Conservation (phyloP, 1,140 invertebrate genomes). For the Stenopsyche tienmushanensis region DNA sequence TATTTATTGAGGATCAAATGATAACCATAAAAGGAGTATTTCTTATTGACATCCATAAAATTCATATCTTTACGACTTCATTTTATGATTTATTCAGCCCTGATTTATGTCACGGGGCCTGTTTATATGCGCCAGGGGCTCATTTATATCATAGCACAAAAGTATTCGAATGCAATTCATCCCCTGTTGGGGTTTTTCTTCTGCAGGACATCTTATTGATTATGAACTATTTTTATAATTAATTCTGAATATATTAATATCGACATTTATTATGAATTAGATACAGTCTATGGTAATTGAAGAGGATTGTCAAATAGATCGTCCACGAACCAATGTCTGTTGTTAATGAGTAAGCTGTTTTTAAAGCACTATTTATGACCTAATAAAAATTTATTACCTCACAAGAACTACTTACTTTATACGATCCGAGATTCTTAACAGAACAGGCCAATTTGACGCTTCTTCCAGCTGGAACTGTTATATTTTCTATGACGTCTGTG, state of each 20-base stretch:
- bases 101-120: background rate
- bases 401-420: constrained; percentile 66
- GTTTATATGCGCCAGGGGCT: constrained; percentile 5
- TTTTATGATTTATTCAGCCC: constrained; percentile 28
- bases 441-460: constrained; percentile 86
- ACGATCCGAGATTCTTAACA: constrained; percentile 84
- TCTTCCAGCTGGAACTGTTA: constrained; percentile 75
- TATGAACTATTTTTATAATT: too few relatives aligned
- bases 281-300: too few relatives aligned
- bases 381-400: background rate
- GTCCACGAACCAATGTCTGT: too few relatives aligned
- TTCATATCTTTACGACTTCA: constrained; percentile 27
- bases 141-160: constrained; percentile 7
- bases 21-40: constrained; percentile 24
- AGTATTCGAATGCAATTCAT: background rate
- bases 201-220: too few relatives aligned
- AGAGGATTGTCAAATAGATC: too few relatives aligned
- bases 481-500: constrained; percentile 69
- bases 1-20: constrained; percentile 21
- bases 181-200: too few relatives aligned
- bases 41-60: constrained; percentile 28
- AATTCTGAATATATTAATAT: too few relatives aligned
- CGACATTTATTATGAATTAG: too few relatives aligned
- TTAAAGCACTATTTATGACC: too few relatives aligned
- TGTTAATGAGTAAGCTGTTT: too few relatives aligned